Percentiles rank a stretch among this genome's conserved stretches.
phyloP scores from a whole-genome alignment of 2,888 invertebrate genomes.

The Drosophila infuscata region DNA sequence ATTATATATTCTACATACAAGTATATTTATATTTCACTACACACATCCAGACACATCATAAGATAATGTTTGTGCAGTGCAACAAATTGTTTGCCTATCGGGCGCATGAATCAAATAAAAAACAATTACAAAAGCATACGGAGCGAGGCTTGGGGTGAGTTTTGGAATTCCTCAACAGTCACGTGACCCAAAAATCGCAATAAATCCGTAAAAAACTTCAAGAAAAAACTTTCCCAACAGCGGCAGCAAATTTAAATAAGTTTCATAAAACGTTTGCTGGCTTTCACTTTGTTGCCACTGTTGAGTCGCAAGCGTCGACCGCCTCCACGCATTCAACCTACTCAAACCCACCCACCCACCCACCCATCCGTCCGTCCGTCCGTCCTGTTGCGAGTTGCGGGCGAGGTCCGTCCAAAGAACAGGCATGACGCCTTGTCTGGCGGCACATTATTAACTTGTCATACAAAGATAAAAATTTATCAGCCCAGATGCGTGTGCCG shows the following conservation, averaged over 20 bases:
- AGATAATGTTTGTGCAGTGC: conserved; percentile 33
- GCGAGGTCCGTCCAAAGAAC: not conserved
- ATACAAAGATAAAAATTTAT: conserved; percentile 82
- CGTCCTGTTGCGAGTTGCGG: not conserved
- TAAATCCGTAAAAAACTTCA: conserved; percentile 72
- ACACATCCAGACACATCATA: not conserved
- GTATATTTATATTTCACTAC: not conserved
- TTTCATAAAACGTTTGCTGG: conserved; percentile 23
- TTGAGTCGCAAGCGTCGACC: conserved; percentile 13
- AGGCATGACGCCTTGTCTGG: conserved; percentile 52
- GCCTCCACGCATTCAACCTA: not conserved
- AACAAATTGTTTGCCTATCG: conserved; percentile 48
- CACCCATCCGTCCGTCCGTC: not conserved
- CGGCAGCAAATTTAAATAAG: conserved; percentile 65
- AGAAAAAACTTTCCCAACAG: conserved; percentile 46
- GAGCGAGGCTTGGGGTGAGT: not conserved
- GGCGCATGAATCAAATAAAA: conserved; percentile 61
- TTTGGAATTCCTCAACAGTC: conserved; percentile 62
- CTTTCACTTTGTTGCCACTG: conserved; percentile 7
- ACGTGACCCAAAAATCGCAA: conserved; percentile 76
- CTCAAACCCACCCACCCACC: not conserved
- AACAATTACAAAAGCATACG: conserved; percentile 55
- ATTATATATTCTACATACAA: not conserved
- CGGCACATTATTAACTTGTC: conserved; percentile 82
- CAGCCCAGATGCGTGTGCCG: conserved; percentile 69